A percentile compares a stretch with the other conserved stretches of the same genome.
phyloP scores from a whole-genome alignment of 1,140 invertebrate species.

The Lerema accius region DNA sequence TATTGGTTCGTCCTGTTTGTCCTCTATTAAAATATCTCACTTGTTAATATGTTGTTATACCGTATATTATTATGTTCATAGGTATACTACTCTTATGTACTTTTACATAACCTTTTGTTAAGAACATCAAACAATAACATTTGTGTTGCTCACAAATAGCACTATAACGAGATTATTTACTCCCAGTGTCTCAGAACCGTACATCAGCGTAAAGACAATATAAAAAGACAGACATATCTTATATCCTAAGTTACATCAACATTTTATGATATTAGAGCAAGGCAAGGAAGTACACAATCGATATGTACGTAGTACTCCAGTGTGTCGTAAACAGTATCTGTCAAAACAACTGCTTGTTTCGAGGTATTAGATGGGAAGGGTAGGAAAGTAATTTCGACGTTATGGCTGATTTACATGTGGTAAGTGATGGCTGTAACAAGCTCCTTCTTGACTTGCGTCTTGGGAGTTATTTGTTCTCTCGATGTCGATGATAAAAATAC shows the following conservation, averaged over 20 bases:
- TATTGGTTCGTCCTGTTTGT: too few species aligned
- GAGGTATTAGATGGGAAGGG: slow-evolving; percentile 29
- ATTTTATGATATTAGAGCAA: slow-evolving; percentile 7
- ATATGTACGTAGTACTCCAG: slow-evolving; percentile 7
- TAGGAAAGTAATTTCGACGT: slow-evolving; percentile 26
- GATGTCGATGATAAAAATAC: too few species aligned
- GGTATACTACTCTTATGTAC: too few species aligned
- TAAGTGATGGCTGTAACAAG: background rate
- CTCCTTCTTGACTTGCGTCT: background rate
- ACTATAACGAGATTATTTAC: too few species aligned
- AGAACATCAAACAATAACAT: too few species aligned
- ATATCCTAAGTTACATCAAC: slow-evolving; percentile 2
- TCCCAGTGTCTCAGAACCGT: too few species aligned
- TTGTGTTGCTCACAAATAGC: too few species aligned
- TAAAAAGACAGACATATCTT: background rate
- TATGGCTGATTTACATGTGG: slow-evolving; percentile 11
- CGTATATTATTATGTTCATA: too few species aligned
- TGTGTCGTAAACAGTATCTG: slow-evolving; percentile 30
- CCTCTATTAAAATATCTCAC: too few species aligned
- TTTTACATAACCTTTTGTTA: too few species aligned
- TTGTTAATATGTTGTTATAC: too few species aligned
- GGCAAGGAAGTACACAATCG: slow-evolving; percentile 12
- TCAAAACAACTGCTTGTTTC: slow-evolving; percentile 28
- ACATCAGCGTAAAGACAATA: background rate
- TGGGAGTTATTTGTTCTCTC: background rate